Evolutionary conservation across 2,888 invertebrate species (phyloP).

Genomic region (Nephrotoma flavescens): DNA sequence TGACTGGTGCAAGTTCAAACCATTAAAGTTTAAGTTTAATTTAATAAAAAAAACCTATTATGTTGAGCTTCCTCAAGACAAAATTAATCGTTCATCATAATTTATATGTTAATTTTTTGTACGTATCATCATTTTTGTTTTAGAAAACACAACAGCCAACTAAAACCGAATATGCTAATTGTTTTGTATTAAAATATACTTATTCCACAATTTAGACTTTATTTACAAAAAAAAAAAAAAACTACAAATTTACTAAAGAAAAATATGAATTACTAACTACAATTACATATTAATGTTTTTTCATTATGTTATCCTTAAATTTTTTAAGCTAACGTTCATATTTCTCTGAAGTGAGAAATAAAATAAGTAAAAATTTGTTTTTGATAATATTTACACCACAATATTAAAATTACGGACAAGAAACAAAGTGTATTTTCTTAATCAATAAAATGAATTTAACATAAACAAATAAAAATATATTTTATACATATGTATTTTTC

Average conservation of each 20-base stretch:
- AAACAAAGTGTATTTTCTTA: neutral
- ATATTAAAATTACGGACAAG: neutral
- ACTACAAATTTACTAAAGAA: neutral
- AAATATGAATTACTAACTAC: neutral
- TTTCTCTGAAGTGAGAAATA: neutral
- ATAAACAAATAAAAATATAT: neutral
- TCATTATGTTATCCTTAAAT: neutral
- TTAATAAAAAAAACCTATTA: neutral
- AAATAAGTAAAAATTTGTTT: neutral
- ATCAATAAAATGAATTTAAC: neutral
- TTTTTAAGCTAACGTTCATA: neutral
- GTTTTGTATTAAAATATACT: neutral
- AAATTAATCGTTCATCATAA: neutral
- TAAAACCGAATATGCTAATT: neutral
- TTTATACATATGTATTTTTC: neutral
- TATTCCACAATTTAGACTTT: neutral
- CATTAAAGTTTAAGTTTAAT: neutral
- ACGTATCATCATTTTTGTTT: neutral
- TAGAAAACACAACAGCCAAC: neutral
- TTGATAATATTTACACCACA: neutral
- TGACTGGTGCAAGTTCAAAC: neutral
- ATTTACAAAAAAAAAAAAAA: neutral
- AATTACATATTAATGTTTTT: neutral
- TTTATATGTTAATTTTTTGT: neutral
- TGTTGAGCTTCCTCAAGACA: neutral